Percentiles rank a stretch among this genome's conserved stretches.
Evolutionary conservation across 1,140 invertebrate genomes (phyloP).

Genomic region (Sycobia sp.): DNA sequence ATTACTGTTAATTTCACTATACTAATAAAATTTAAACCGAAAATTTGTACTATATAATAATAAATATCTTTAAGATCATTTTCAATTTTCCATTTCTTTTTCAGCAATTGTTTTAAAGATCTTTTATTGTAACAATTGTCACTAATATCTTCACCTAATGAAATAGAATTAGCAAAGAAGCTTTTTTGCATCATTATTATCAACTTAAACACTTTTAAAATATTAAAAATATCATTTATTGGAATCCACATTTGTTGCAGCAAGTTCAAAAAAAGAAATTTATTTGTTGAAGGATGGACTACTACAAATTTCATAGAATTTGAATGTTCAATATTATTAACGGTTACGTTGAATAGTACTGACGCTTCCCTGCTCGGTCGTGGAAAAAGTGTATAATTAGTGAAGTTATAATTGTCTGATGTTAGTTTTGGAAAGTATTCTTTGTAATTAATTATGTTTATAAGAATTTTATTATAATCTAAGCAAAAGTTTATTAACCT

Average conservation of each 20-base stretch:
- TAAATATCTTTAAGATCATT: slow-evolving; percentile 9
- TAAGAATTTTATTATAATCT: too few relatives aligned
- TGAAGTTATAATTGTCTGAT: too few relatives aligned
- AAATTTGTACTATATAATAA: slow-evolving; percentile 2
- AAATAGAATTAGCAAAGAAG: neutral
- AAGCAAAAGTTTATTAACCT: too few relatives aligned
- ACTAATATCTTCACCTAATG: slow-evolving; percentile 7
- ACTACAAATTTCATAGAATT: too few relatives aligned
- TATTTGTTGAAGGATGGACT: too few relatives aligned
- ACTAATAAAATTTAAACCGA: slow-evolving; percentile 2
- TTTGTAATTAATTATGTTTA: too few relatives aligned
- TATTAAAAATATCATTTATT: neutral
- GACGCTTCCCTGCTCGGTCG: too few relatives aligned
- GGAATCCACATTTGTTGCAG: slow-evolving; percentile 12
- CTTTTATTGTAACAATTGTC: neutral
- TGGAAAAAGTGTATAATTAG: too few relatives aligned
- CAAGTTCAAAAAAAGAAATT: neutral
- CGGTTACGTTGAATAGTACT: too few relatives aligned
- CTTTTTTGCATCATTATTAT: slow-evolving; percentile 17
- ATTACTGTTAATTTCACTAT: slow-evolving; percentile 5
- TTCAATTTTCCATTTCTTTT: slow-evolving; percentile 17
- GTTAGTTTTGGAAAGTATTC: too few relatives aligned
- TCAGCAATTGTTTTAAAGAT: slow-evolving; percentile 9
- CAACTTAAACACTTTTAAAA: slow-evolving; percentile 16
- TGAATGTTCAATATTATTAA: too few relatives aligned